Percentiles rank a stretch among this genome's conserved stretches.
These are phyloP conservation scores for Recurvirostra avosetta DNA, from an alignment of 2,113 vertebrate species.

Conservation along the genomic window DNA sequence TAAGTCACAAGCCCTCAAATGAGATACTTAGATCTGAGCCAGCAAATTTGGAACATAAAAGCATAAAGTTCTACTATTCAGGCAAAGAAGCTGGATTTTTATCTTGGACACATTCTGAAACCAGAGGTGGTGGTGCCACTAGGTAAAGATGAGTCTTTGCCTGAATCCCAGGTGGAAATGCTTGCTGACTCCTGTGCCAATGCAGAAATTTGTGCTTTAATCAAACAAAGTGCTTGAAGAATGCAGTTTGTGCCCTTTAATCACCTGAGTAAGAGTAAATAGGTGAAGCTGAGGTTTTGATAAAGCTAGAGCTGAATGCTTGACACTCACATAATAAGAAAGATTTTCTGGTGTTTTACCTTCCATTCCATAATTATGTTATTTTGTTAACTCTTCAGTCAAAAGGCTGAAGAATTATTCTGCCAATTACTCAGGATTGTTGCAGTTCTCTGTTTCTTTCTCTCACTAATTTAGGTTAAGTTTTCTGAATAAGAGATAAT, in stretches of 20 bases:
- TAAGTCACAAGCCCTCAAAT: accelerated
- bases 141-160: background rate
- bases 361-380: background rate
- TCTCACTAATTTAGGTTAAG: background rate
- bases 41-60: background rate
- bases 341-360: background rate
- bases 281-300: background rate
- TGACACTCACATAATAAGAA: background rate
- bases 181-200: background rate
- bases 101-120: background rate
- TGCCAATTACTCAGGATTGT: background rate
- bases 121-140: background rate
- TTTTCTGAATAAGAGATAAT: background rate
- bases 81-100: background rate
- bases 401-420: background rate
- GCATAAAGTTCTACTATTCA: background rate
- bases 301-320: background rate
- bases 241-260: background rate
- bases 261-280: background rate
- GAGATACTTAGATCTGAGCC: background rate
- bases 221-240: background rate
- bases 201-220: background rate
- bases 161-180: background rate
- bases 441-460: background rate
- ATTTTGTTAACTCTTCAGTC: background rate